Evolutionary conservation across 1,140 invertebrate species (phyloP), one percentile per base, ranked within the genome.

Genomic region (Callitettix versicolor): DNA sequence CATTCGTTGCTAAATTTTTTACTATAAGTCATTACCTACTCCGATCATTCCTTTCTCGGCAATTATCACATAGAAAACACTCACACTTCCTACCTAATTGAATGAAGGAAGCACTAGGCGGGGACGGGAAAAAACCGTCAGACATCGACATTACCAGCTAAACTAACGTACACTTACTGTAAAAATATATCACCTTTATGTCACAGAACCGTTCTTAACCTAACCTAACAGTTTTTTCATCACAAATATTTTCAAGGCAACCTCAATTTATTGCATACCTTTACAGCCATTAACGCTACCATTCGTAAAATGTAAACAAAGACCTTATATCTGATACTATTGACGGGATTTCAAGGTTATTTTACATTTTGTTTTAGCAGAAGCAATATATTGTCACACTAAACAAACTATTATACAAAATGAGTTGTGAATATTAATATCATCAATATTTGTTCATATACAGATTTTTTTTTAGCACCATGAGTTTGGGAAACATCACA

Each of bases 1-100:
- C 48, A 51, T 51, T 51, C 48, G 48, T 51, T 51, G 48, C 48
- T 51, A 51, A 51, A 17, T 51, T 34, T 30, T 51, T 51, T 36
- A 30, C 36, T 36, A 51, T 34, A 30, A 18, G 15, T 38, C 34
- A 5, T 17, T 46, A 46, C 18, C 15, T 51, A 51, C 36, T 30
- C 26, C 9, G 26, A 30, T 30, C 26, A 30, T 30, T 30, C 9
- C 26, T 30, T 30, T 30, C 26, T 4, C 9, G 3, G 26, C 26
- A 30, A 30, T 30, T 30, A 30, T 30, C 26, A 30, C 26, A 30
- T 30, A 30, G 26, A 30, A 30, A 51, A 51, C 34, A 6, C 5
- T 15, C n/a, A n/a, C 48, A 38, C 33, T 51, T 34, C 48, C 48
- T 36, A 46, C 17, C 43, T 46, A 46, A 46, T 22, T 30, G 26